Percentiles rank a stretch among this genome's conserved stretches.
Conservation (phyloP, 1,140 invertebrate genomes). For the Cotesia glomerata region DNA sequence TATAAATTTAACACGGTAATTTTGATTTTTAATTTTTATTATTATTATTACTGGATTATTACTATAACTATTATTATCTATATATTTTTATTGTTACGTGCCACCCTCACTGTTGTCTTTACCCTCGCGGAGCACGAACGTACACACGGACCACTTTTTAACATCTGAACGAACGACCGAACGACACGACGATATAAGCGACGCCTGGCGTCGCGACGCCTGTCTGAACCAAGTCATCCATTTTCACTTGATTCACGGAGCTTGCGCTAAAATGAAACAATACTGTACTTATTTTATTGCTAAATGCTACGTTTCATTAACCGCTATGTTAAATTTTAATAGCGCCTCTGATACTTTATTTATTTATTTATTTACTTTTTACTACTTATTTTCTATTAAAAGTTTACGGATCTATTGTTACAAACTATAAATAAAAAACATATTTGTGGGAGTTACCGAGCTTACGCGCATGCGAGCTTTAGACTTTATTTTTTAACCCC, state of each 20-base stretch:
- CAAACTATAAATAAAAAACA: background rate
- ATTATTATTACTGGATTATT: background rate
- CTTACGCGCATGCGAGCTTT: slow-evolving; percentile 13
- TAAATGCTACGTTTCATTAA: no score
- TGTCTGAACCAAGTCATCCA: background rate
- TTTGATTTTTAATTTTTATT: background rate
- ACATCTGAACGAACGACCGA: background rate
- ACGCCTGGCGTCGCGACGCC: slow-evolving; percentile 22
- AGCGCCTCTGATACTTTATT: no score
- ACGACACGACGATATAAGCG: slow-evolving; percentile 17
- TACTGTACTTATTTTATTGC: background rate
- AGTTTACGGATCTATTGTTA: no score
- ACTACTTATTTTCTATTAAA: background rate
- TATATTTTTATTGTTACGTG: background rate
- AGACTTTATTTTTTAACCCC: background rate
- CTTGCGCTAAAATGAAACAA: background rate
- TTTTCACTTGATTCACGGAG: background rate
- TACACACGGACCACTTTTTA: slow-evolving; percentile 1
- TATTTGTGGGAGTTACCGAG: background rate
- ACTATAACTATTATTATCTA: background rate
- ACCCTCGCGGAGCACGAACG: background rate
- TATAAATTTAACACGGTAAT: background rate
- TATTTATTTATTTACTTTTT: background rate
- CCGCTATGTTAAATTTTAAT: no score
- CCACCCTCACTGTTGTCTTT: slow-evolving; percentile 1